phyloP scores from a whole-genome alignment of 2,888 invertebrate genomes.

The Sinhomidia bicolor region DNA sequence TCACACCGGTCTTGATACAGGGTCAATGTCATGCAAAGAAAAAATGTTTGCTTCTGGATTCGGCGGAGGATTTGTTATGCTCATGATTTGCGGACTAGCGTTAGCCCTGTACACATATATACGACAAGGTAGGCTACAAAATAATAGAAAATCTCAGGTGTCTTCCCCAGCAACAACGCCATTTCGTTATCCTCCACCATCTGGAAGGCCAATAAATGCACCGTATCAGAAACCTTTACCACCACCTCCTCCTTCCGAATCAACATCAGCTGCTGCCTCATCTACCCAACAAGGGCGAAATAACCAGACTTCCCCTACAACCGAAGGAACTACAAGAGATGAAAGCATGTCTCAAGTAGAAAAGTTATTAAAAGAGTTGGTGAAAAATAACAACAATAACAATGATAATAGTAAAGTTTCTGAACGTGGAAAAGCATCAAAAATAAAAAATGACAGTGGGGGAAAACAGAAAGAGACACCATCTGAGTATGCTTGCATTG shows the following conservation, averaged over 20 bases:
- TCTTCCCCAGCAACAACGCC: not conserved
- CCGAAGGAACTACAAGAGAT: not conserved
- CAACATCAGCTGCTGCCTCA: not conserved
- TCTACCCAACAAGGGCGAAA: not conserved
- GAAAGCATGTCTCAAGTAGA: constrained; percentile 70
- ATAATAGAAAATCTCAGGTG: not conserved
- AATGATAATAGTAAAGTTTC: not conserved
- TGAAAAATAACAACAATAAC: constrained; percentile 32
- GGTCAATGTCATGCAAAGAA: constrained; percentile 73
- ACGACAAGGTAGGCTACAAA: constrained; percentile 54
- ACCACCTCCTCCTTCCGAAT: constrained; percentile 65
- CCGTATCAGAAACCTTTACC: constrained; percentile 72
- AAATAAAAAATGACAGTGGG: not conserved
- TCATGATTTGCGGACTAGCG: constrained; percentile 73
- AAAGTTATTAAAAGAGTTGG: constrained; percentile 68
- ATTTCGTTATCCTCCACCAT: constrained; percentile 47
- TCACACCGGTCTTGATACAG: not conserved
- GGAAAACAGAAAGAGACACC: constrained; percentile 22
- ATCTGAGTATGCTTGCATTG: constrained; percentile 70
- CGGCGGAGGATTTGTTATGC: constrained; percentile 71
- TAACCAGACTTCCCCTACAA: not conserved
- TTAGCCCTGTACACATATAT: constrained; percentile 74
- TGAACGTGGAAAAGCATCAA: not conserved
- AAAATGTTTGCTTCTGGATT: constrained; percentile 77
- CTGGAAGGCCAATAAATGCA: not conserved